A percentile compares a stretch with the other conserved stretches of the same genome.
Conservation (phyloP, 2,888 invertebrate genomes). For the Hirtodrosophila confusa region DNA sequence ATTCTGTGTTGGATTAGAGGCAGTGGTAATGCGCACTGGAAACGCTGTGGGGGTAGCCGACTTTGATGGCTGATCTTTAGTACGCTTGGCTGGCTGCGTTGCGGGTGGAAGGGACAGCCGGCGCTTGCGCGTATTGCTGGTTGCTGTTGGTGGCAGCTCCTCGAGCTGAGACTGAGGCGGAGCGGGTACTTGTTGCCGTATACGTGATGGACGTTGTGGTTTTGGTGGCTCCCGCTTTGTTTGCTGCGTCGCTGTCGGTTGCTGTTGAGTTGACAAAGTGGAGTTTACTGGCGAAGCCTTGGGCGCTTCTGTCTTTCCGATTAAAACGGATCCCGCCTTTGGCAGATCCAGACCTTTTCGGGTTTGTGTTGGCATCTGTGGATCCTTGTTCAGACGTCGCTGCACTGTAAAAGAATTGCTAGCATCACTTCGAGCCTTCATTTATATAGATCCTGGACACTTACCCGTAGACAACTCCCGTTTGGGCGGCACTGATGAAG, state of each 20-base stretch:
- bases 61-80: background rate
- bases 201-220: constrained; percentile 22
- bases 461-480: constrained; percentile 11
- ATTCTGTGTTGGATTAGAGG: background rate
- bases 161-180: background rate
- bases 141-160: too few relatives aligned
- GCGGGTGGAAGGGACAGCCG: constrained; percentile 2
- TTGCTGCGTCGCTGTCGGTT: background rate
- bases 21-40: constrained; percentile 47
- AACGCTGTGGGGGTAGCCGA: constrained; percentile 20
- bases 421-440: too few relatives aligned
- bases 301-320: constrained; percentile 2
- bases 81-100: constrained; percentile 24
- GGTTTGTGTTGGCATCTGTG: background rate
- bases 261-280: constrained; percentile 12
- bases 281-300: constrained; percentile 16
- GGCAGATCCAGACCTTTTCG: background rate
- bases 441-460: background rate
- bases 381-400: constrained; percentile 6
- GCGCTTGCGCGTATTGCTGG: constrained; percentile 29
- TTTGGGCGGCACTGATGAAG: constrained; percentile 37
- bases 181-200: background rate
- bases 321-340: background rate
- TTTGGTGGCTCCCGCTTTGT: constrained; percentile 3
- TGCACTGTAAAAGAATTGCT: constrained; percentile 5